Base-by-base conservation (phyloP, 1,140 invertebrate species). In the Trichogramma pretiosum region DNA sequence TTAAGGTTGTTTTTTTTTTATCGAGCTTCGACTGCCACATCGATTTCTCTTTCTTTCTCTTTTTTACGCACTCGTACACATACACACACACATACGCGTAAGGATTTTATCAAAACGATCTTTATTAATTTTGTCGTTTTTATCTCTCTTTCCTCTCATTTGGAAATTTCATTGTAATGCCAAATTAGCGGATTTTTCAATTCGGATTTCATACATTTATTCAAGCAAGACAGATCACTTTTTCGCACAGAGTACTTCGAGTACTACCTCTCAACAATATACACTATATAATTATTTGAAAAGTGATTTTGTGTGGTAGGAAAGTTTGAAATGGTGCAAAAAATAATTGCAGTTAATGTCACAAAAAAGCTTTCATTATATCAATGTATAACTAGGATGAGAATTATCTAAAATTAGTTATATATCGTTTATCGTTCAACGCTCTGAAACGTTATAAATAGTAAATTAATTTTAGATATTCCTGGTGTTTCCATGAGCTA, bases 321-420 rank as follows among this genome's bases (percentile, higher is more conserved):
- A 44, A 44, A 44, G 35, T 5, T 42, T 42, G 21, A 42, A 41
- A 42, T 5, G 16, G 42, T 44, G 42, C 33, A 35, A 16, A 35
- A 34, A 35, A 17, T 44, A 41, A 42, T 42, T 42, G 40, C 33
- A n/a, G n/a, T n/a, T n/a, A n/a, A n/a, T n/a, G n/a, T n/a, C n/a
- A n/a, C n/a, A n/a, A n/a, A n/a, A n/a, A n/a, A n/a, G n/a, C n/a
- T n/a, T n/a, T n/a, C n/a, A n/a, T n/a, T n/a, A n/a, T n/a, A n/a
- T n/a, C n/a, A n/a, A n/a, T n/a, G n/a, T n/a, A n/a, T n/a, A n/a
- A n/a, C n/a, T n/a, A n/a, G n/a, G n/a, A n/a, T n/a, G n/a, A n/a
- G n/a, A 30, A 42, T 42, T 19, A 42, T 42, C 16, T 42, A 24
- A 40, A 11, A 42, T 42, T 32, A 33, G 21, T n/a, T 28, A 17